These are phyloP conservation scores for Psittacula cyanocephala DNA, from an alignment of 2,113 vertebrate genomes.

Conservation along the genomic window DNA sequence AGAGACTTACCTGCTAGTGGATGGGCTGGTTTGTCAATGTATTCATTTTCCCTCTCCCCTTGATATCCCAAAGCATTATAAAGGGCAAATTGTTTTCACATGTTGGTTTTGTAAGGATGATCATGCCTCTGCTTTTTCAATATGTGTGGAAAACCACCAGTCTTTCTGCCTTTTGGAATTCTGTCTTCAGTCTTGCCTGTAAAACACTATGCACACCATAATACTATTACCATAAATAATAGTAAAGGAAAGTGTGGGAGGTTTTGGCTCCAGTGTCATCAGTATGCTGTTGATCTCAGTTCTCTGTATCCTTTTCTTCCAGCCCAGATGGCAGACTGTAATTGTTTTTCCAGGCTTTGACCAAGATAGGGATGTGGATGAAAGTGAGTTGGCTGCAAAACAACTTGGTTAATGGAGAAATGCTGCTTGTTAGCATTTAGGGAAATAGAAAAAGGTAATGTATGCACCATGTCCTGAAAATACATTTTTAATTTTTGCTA, in stretches of 20 bases:
- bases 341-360: conserved; percentile 65
- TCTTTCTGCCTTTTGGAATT: conserved; percentile 14
- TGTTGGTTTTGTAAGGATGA: conserved; percentile 18
- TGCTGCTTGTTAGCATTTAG: conserved; percentile 56
- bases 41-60: not conserved
- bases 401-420: conserved; percentile 58
- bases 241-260: conserved; percentile 58
- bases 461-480: conserved; percentile 38
- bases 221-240: conserved; percentile 64
- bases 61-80: not conserved
- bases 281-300: conserved; percentile 51
- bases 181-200: conserved; percentile 35
- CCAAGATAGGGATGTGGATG: conserved; percentile 57
- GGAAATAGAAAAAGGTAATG: conserved; percentile 48
- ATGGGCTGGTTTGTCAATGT: not conserved
- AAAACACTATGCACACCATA: conserved; percentile 26
- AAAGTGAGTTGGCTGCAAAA: conserved; percentile 60
- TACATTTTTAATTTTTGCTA: conserved; percentile 34
- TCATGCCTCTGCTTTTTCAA: conserved; percentile 30
- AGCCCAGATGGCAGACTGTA: conserved; percentile 57
- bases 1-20: too few relatives aligned
- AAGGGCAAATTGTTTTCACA: conserved; percentile 32
- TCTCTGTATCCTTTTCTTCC: conserved; percentile 58
- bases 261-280: conserved; percentile 63
- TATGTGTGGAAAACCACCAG: conserved; percentile 30